Base-by-base conservation (phyloP, 2,797 vertebrate species). In the Tachyglossus aculeatus region DNA sequence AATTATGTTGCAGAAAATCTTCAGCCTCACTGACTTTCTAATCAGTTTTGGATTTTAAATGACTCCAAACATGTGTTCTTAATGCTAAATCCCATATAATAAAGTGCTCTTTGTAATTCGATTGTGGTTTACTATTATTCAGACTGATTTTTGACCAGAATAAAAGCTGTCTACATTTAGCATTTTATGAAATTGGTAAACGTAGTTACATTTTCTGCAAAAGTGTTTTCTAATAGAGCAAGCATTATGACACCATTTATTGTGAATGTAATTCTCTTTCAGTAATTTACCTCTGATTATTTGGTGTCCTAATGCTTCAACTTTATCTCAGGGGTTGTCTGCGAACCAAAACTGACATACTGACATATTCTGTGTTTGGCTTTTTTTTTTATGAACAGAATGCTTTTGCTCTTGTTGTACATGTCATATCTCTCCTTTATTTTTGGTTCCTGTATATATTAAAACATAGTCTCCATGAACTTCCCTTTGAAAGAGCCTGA, bases 251-350 rank as follows among this genome's bases (percentile, higher is more conserved):
- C 82, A 84, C 89, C 83, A 85, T 67, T 79, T 82, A 67, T n/a
- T n/a, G n/a, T 67, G 91, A 90, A 90, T 91, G 90, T 91, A 87
- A 84, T 82, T 83, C 71, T 86, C 85, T 83, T 81, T 72, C 79
- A 85, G 81, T 86, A 86, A 86, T 88, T 90, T 91, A 89, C 88
- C 88, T 91, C 90, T 85, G 84, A 86, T 84, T 89, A 81, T 61
- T 88, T 89, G 87, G 88, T 90, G 89, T 92, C 86, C 74, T 90
- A 91, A 90, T 88, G 88, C 89, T 90, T 89, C 48, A 74, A 59
- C 91, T 91, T 83, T 91, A 90, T 91, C 91, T 92, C 88, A 90
- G 90, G 90, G 90, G 86, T 88, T 90, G 86, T 92, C 88, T 88
- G 82, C 88, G 90, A 90, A 91, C 91, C 90, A 91, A 92, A 92